These are phyloP conservation scores for Phalanger gymnotis DNA, from an alignment of 2,797 vertebrate species.

Conservation along the genomic window DNA sequence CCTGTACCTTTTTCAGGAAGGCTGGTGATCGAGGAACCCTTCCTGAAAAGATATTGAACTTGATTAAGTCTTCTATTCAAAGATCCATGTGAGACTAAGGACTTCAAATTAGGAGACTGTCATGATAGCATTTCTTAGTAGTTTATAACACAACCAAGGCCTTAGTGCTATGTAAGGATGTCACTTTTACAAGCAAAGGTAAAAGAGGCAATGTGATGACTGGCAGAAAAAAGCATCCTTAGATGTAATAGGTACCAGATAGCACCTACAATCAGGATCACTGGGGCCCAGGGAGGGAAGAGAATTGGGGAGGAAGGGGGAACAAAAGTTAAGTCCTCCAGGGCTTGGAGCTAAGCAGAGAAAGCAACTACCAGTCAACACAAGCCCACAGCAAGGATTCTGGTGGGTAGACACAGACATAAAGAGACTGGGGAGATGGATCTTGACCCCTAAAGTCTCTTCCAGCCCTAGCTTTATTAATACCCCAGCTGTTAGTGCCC, in stretches of 20 bases:
- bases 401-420: neutral
- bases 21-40: neutral
- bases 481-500: neutral
- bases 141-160: neutral
- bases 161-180: neutral
- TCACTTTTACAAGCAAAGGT: neutral
- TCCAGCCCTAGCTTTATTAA: neutral
- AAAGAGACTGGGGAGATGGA: neutral
- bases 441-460: neutral
- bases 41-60: neutral
- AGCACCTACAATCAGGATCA: neutral
- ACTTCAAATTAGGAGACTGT: neutral
- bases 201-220: neutral
- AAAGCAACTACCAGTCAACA: neutral
- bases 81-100: neutral
- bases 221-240: neutral
- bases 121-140: neutral
- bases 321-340: neutral
- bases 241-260: neutral
- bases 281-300: neutral
- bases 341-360: neutral
- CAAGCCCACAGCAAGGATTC: neutral
- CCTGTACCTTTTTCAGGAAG: neutral
- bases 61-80: neutral
- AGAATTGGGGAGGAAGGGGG: neutral